Percentiles rank a stretch among this genome's conserved stretches.
Conservation (phyloP, 2,113 vertebrate species). For the human (Homo sapiens) region GRCh38 chr17:79633001-79633500, state of each 20-base stretch:
- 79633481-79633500: background rate
- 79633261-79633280: accelerated
- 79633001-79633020: background rate
- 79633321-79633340: background rate
- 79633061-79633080: background rate
- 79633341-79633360: background rate
- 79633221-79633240: accelerated
- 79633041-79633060: accelerated
- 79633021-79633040: too few species aligned
- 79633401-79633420: background rate
- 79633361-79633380: background rate
- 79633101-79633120: accelerated
- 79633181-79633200: background rate
- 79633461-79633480: accelerated
- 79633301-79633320: background rate
- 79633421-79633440: background rate
- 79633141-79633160: background rate
- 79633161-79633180: too few species aligned
- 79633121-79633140: accelerated
- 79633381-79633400: background rate
- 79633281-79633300: background rate
- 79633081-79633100: background rate
- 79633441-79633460: accelerated
- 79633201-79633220: background rate
- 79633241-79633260: background rate